Base-by-base conservation (phyloP, 2,113 vertebrate species). In the Epinephelus moara region DNA sequence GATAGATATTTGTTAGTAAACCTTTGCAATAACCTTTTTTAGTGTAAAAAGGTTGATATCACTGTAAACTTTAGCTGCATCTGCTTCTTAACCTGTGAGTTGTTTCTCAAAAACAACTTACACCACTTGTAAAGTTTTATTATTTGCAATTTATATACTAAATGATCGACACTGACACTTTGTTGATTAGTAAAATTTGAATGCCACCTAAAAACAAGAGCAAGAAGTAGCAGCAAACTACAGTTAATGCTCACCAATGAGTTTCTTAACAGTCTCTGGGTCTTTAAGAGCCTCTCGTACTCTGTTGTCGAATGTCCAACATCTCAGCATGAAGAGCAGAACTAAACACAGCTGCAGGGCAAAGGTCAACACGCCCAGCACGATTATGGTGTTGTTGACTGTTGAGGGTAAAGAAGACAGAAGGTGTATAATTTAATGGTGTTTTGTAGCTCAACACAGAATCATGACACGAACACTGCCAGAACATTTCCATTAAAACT, bases 291-390 rank as follows among this genome's bases (percentile, higher is more conserved):
- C 80, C 33, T 78, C 30, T 62, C 14, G 25, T 3, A 89, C 75
- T 82, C 69, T 88, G 23, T 52, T 85, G 78, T 94, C 91, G 0
- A 90, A 52, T 45, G 64, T 83, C 89, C 88, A 87, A 76, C 72
- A 93, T 89, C 81, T 94, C 86, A 88, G 81, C 84, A 92, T 37
- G 89, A 89, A 80, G 84, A 89, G 67, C 37, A 92, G 82, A 66
- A 56, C 77, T 18, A 94, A 88, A 73, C 84, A 88, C 91, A 95
- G 92, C 93, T 95, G 94, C 2, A 94, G 85, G 85, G 42, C 84
- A 75, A 95, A 95, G 82, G 90, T 93, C 87, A 94, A 27, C 67
- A 86, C 74, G 3, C 75, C 92, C 84, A 94, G 83, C 64, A 86
- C 15, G 12, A 93, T 49, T 2, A 94, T 18, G 25, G 53, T 40